Base-by-base conservation (phyloP, 2,888 invertebrate species). In the Archaeoteleia sp. region DNA sequence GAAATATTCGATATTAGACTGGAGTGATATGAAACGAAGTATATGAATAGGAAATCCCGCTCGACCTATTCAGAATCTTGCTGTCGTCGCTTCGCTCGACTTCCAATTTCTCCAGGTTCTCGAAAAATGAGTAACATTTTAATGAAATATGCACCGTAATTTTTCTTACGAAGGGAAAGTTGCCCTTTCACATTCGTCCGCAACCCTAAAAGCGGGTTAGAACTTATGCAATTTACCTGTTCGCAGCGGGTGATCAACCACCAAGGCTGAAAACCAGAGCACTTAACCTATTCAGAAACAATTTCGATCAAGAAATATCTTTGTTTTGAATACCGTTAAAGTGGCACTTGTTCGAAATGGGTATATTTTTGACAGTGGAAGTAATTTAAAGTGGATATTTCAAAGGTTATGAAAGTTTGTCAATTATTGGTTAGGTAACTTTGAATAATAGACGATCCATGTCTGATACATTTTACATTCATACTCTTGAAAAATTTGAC, bases 81-180 rank as follows among this genome's bases (percentile, higher is more conserved):
- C 25, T 53, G 53, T 61, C 61, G 53, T 32, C 40, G 45, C 39
- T 14, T 42, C 42, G 32, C 9, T 30, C 49, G 13, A 61, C 37
- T 69, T 71, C 29, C 60, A 67, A 73, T 67, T 70, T 71, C 69
- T 74, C 67, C 63, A 48, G 42, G 49, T 69, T 68, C 60, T 54
- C 53, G 69, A 70, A 63, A 58, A 71, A 63, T 61, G 67, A 62
- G 60, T 40, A 34, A 55, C 34, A 34, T 55, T 58, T 34, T 17
- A 35, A 70, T 82, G 78, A 83, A 75, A 77, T 80, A 80, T 79
- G 75, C 53, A 49, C 68, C 63, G 77, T 71, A 74, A 80, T 83
- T 82, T 82, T 81, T 83, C 81, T 78, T 73, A 66, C 74, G 58
- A 70, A 66, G 77, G 75, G 78, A 82, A 83, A 81, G 80, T 80